Base-by-base conservation (phyloP, 2,113 vertebrate species). In the Carollia perspicillata region DNA sequence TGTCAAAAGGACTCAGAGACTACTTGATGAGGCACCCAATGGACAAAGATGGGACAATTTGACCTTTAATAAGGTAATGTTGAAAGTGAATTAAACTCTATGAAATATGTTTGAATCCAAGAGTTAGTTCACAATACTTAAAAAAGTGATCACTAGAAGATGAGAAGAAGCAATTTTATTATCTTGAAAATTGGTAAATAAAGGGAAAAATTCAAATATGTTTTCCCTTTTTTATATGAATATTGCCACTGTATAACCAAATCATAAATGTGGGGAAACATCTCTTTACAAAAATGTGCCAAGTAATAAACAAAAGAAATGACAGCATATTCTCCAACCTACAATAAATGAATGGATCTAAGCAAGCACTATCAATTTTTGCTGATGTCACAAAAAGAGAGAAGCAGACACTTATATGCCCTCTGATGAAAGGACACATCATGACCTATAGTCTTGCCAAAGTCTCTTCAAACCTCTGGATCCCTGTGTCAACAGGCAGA, bases 311-410 rank as follows among this genome's bases (percentile, higher is more conserved):
- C 47, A 30, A 79, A 65, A 96, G 9, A 69, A 92, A 83, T 58
- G 20, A 87, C 0, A 75, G 37, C 69, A 93, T 87, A 83, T 75
- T 55, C 40, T 85, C 23, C 66, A 94, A 60, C 14, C 55, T 55
- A 75, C 8, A 85, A 35, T 78, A 81, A 84, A 84, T 88, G 49
- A 95, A 28, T n/a, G 47, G 16, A 96, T 90, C 37, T 51, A 78
- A 58, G 33, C 37, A 78, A 58, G 44, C 22, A 77, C 1, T 69
- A 69, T 92, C n/a, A 58, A 44, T 44, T 96, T 86, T 14, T 68
- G 49, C n/a, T 49, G 58, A 69, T 7, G 10, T 78, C 44, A 71
- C 33, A 72, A 30, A 75, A 47, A 86, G 18, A 86, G 33, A 55
- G 17, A 72, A 75, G 0, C 9, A 78, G n/a, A 58, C 9, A 40